These are phyloP conservation scores for Poeciliopsis turrubarensis DNA, from an alignment of 2,113 vertebrate species.

Conservation along the genomic window DNA sequence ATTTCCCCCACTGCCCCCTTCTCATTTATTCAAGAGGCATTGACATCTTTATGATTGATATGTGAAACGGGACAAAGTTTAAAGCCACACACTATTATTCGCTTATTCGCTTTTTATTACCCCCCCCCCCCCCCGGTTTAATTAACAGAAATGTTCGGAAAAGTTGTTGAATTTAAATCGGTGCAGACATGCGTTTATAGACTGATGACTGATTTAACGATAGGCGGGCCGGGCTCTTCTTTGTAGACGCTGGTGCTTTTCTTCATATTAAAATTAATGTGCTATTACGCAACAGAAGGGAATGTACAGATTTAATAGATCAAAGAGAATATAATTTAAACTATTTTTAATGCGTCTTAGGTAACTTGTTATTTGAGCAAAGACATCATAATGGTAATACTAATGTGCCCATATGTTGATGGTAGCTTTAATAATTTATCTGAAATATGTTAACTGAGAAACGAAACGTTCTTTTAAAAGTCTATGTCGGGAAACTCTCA, in stretches of 20 bases:
- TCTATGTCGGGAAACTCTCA: neutral
- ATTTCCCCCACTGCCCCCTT: neutral
- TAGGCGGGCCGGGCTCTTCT: slow-evolving; percentile 31
- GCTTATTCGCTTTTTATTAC: neutral
- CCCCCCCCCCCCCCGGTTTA: neutral
- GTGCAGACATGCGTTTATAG: slow-evolving; percentile 47
- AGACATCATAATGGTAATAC: no score
- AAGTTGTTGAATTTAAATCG: slow-evolving; percentile 18
- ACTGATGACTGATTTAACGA: slow-evolving; percentile 50
- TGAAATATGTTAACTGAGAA: neutral
- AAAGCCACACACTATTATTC: neutral
- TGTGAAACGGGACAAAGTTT: neutral
- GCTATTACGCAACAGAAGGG: neutral
- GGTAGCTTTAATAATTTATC: neutral
- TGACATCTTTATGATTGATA: neutral
- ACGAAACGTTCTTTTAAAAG: neutral
- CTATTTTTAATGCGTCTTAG: neutral
- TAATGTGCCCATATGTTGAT: neutral
- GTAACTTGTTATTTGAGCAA: no score
- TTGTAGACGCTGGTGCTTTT: slow-evolving; percentile 34
- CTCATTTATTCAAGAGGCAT: neutral
- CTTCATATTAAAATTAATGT: slow-evolving; percentile 6
- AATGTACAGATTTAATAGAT: neutral
- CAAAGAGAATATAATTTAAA: neutral
- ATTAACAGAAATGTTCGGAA: slow-evolving; percentile 30